A percentile compares a stretch with the other conserved stretches of the same genome.
Evolutionary conservation across 2,888 invertebrate species (phyloP).

Genomic region (Agriopis leucophaearia): DNA sequence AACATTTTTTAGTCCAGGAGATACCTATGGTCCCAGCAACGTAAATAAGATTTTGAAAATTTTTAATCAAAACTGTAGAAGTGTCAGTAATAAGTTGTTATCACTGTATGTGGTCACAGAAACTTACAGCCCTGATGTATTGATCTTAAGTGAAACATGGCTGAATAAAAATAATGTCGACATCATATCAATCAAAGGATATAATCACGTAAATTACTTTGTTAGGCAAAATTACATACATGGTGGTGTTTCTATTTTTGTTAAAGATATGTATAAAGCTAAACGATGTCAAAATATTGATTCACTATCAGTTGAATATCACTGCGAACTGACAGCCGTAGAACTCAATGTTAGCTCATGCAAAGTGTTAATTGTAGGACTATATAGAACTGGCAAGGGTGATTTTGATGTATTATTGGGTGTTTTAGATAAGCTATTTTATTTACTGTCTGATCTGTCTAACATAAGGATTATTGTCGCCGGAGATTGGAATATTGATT

Average conservation of each 20-base stretch:
- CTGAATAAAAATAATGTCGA: conserved; percentile 1
- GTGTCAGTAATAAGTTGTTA: neutral
- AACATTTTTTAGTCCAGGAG: conserved; percentile 1
- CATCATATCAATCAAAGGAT: neutral
- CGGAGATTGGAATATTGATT: conserved; percentile 20
- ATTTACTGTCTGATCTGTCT: neutral
- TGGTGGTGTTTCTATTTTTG: conserved; percentile 6
- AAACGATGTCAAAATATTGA: conserved; percentile 3
- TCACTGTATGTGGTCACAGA: neutral
- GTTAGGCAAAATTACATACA: conserved; percentile 1
- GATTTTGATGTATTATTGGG: neutral
- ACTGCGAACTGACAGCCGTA: neutral
- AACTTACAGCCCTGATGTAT: conserved; percentile 1
- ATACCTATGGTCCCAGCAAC: neutral
- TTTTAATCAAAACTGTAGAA: conserved; percentile 11
- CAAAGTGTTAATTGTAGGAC: neutral
- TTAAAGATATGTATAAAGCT: neutral
- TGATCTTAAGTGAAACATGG: conserved; percentile 9
- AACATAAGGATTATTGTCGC: neutral
- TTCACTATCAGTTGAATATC: conserved; percentile 1
- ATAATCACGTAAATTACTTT: conserved; percentile 2
- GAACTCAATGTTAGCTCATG: neutral
- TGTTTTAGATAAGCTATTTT: conserved; percentile 4
- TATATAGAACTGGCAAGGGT: conserved; percentile 6
- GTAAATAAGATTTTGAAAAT: neutral